Percentiles rank a stretch among this genome's conserved stretches.
These are phyloP conservation scores for Lophochroa leadbeateri DNA, from an alignment of 2,113 vertebrate genomes.

Conservation along the genomic window DNA sequence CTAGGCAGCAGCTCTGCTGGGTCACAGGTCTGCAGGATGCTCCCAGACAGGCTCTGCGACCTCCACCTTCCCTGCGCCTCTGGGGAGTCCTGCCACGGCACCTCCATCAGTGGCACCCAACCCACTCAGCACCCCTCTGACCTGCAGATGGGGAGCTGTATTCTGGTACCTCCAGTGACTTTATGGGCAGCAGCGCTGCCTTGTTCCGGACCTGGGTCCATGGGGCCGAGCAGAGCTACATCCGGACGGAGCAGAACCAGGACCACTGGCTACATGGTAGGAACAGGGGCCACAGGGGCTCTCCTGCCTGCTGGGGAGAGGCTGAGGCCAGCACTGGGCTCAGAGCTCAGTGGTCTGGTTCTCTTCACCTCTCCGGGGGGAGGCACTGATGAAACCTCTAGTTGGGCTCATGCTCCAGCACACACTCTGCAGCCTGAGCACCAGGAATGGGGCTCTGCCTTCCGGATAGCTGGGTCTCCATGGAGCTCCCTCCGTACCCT, in stretches of 20 bases:
- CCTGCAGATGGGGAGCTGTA: constrained; percentile 80
- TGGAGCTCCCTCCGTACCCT: rapidly evolving
- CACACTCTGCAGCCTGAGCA: background rate
- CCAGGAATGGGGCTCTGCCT: background rate
- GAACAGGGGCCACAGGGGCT: rapidly evolving
- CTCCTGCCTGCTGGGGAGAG: background rate
- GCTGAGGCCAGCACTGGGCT: background rate
- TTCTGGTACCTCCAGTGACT: constrained; percentile 84
- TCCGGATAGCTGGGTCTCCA: background rate
- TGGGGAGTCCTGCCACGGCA: rapidly evolving
- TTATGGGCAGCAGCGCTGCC: constrained; percentile 84
- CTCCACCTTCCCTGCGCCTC: background rate
- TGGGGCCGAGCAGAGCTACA: constrained; percentile 73
- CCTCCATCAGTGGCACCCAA: background rate
- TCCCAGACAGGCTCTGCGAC: background rate
- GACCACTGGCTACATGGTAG: constrained; percentile 86
- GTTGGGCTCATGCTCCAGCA: background rate
- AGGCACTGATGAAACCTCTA: background rate
- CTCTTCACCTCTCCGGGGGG: background rate
- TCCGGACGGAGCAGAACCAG: constrained; percentile 85
- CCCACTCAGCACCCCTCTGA: background rate
- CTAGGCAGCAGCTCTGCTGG: background rate
- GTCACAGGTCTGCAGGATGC: background rate
- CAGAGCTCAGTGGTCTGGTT: background rate
- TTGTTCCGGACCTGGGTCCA: constrained; percentile 81